Percentiles rank a stretch among this genome's conserved stretches.
These are phyloP conservation scores for Netelia inedita DNA, from an alignment of 2,888 invertebrate genomes.

Conservation along the genomic window DNA sequence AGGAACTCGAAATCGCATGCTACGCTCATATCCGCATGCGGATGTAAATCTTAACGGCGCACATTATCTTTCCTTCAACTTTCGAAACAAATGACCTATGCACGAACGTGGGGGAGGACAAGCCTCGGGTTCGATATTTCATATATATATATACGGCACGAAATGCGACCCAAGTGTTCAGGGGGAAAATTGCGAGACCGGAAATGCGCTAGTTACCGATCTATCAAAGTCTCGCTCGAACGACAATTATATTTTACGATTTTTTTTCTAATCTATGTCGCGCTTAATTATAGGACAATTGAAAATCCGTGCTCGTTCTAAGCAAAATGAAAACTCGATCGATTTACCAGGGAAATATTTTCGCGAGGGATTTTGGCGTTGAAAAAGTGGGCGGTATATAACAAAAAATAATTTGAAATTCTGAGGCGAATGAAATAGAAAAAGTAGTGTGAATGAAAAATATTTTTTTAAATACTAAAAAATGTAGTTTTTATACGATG, in stretches of 20 bases:
- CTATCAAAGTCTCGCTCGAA: not conserved
- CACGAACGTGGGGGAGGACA: not conserved
- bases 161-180: slow-evolving; percentile 23
- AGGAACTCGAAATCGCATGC: not conserved
- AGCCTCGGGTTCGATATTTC: slow-evolving; percentile 14
- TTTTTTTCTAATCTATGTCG: not conserved
- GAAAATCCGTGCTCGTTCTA: not conserved
- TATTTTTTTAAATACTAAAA: not conserved
- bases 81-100: slow-evolving; percentile 49
- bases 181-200: not conserved
- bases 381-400: too few species aligned
- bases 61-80: slow-evolving; percentile 64
- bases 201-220: slow-evolving; percentile 18
- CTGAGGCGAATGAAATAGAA: not conserved
- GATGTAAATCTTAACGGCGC: slow-evolving; percentile 55
- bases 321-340: not conserved
- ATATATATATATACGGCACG: not conserved
- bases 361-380: too few species aligned
- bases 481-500: not conserved
- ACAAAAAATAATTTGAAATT: too few species aligned
- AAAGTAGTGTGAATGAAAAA: not conserved
- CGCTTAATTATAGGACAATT: not conserved
- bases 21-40: slow-evolving; percentile 12
- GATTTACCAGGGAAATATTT: not conserved
- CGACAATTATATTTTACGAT: not conserved